These are phyloP conservation scores for Herminia tarsipennalis DNA, from an alignment of 2,888 invertebrate species.

Conservation along the genomic window DNA sequence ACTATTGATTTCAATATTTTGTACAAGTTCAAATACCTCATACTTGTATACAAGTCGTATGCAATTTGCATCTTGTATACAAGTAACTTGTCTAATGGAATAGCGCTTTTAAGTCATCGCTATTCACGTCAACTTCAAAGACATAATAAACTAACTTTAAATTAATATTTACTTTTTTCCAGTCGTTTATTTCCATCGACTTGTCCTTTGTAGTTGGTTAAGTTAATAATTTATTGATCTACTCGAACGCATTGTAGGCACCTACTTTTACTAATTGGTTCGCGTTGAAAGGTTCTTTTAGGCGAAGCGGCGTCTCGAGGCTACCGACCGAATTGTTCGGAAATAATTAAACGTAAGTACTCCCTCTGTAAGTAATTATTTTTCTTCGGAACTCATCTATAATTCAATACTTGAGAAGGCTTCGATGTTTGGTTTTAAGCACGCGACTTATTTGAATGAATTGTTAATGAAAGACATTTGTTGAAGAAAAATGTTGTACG, in stretches of 20 bases:
- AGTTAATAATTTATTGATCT: constrained; percentile 62
- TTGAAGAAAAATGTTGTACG: neutral
- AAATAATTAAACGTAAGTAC: constrained; percentile 65
- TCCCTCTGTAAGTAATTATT: constrained; percentile 55
- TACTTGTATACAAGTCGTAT: too few species aligned
- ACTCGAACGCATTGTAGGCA: constrained; percentile 51
- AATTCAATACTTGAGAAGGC: constrained; percentile 44
- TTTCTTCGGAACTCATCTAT: constrained; percentile 56
- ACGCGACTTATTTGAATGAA: constrained; percentile 36
- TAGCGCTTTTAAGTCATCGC: neutral
- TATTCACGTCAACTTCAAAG: neutral
- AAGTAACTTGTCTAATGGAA: neutral
- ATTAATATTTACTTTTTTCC: constrained; percentile 29
- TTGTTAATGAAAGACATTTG: constrained; percentile 21
- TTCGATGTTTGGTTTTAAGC: constrained; percentile 39
- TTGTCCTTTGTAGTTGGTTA: constrained; percentile 48
- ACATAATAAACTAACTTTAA: constrained; percentile 14
- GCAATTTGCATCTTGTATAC: too few species aligned
- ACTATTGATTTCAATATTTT: too few species aligned
- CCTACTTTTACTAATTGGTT: constrained; percentile 71
- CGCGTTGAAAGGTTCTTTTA: constrained; percentile 61
- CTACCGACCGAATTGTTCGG: constrained; percentile 53
- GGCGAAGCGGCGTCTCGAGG: constrained; percentile 48
- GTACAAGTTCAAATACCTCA: too few species aligned
- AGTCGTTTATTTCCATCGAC: constrained; percentile 37